Percentiles rank a stretch among this genome's conserved stretches.
Evolutionary conservation across 1,140 invertebrate genomes (phyloP).

Genomic region (Ceratina japonica): DNA sequence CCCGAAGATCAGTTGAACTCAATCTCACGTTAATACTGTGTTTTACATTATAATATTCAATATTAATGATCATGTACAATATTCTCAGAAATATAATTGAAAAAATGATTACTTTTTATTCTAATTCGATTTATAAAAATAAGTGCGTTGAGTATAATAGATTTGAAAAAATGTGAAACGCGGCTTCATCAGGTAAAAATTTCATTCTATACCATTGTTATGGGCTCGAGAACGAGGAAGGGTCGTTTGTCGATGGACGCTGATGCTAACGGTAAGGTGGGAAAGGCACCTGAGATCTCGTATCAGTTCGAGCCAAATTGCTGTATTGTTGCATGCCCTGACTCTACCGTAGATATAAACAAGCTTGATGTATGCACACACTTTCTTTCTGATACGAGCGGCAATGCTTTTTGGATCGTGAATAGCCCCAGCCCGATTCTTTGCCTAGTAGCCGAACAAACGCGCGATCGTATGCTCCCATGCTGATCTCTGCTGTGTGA

Average conservation of each 20-base stretch:
- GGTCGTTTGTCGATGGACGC: conserved; percentile 16
- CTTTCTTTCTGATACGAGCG: conserved; percentile 21
- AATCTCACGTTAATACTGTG: no score
- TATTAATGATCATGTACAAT: no score
- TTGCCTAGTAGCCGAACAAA: conserved; percentile 43
- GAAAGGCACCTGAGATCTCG: conserved; percentile 56
- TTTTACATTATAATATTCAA: no score
- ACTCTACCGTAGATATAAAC: conserved; percentile 57
- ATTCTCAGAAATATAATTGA: no score
- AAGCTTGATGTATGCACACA: conserved; percentile 56
- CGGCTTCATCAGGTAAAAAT: conserved; percentile 1
- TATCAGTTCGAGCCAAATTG: conserved; percentile 66
- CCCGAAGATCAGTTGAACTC: no score
- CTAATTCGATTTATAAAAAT: neutral
- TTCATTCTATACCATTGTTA: conserved; percentile 16
- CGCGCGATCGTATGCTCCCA: conserved; percentile 32
- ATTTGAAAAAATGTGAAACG: neutral
- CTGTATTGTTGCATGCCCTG: conserved; percentile 61
- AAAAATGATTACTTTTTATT: no score
- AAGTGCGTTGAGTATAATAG: no score
- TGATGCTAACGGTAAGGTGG: conserved; percentile 42
- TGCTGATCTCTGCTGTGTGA: conserved; percentile 45
- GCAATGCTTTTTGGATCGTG: conserved; percentile 27
- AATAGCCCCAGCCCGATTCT: conserved; percentile 40
- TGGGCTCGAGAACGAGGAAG: conserved; percentile 2